Percentiles rank a stretch among this genome's conserved stretches.
phyloP scores from a whole-genome alignment of 2,797 vertebrate genomes.

The Scolopax rusticola region DNA sequence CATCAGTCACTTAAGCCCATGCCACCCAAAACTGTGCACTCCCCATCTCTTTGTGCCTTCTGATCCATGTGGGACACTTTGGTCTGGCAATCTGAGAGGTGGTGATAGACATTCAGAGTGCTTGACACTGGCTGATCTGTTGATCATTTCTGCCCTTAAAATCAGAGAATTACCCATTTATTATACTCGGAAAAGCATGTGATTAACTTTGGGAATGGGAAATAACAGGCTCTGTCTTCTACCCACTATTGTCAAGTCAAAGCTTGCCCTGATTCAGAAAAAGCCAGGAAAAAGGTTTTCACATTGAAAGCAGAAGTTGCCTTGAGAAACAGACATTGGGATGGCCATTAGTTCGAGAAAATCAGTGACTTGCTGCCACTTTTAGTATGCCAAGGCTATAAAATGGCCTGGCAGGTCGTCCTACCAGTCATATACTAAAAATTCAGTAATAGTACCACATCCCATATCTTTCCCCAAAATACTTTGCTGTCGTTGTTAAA shows the following conservation, averaged over 20 bases:
- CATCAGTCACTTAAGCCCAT: neutral
- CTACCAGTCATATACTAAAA: neutral
- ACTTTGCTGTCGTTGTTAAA: neutral
- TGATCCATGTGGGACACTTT: neutral
- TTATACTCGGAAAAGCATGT: neutral
- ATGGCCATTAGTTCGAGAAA: neutral
- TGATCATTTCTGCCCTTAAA: neutral
- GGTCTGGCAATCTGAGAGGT: neutral
- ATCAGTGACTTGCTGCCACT: neutral
- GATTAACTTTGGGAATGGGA: neutral
- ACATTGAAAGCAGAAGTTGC: neutral
- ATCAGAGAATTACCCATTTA: neutral
- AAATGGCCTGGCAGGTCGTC: neutral
- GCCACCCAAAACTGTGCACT: neutral
- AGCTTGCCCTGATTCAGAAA: neutral
- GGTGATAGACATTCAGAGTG: neutral
- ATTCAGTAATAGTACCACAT: neutral
- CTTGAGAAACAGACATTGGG: neutral
- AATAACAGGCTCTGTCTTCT: neutral
- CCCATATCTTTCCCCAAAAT: neutral
- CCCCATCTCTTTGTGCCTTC: neutral
- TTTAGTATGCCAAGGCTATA: neutral
- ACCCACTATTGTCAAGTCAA: neutral
- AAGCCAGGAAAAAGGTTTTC: neutral
- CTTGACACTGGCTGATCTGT: neutral